Evolutionary conservation across 1,140 invertebrate species (phyloP).

Genomic region (Drosophila ficusphila): DNA sequence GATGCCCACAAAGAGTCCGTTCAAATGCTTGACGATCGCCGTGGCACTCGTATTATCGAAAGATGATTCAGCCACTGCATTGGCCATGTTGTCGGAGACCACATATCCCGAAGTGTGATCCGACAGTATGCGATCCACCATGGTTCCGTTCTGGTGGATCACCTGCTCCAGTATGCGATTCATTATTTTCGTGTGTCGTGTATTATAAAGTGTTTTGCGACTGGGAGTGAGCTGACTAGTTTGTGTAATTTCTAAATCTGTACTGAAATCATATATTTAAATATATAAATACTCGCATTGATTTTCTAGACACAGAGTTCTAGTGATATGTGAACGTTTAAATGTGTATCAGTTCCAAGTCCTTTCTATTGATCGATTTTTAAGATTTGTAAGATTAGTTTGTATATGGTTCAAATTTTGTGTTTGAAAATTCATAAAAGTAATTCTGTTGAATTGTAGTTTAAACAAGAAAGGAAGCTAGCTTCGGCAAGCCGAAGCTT

Average conservation of each 20-base stretch:
- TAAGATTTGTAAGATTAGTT: too few relatives aligned
- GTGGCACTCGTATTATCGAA: conserved; percentile 76
- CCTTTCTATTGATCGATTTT: too few relatives aligned
- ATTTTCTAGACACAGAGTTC: not conserved
- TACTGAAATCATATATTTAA: not conserved
- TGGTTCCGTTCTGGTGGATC: conserved; percentile 37
- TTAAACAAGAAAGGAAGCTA: too few relatives aligned
- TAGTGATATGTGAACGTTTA: not conserved
- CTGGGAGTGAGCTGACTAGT: not conserved
- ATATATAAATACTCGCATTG: not conserved
- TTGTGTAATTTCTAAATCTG: not conserved
- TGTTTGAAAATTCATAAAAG: too few relatives aligned
- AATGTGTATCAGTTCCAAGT: too few relatives aligned
- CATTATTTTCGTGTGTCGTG: conserved; percentile 13
- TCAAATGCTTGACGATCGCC: conserved; percentile 69
- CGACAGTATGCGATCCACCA: conserved; percentile 63
- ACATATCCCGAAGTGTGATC: conserved; percentile 69
- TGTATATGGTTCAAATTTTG: too few relatives aligned
- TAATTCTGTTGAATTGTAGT: too few relatives aligned
- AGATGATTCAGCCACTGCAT: conserved; percentile 58
- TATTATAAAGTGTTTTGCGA: not conserved
- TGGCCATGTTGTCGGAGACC: conserved; percentile 59
- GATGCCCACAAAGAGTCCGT: conserved; percentile 34
- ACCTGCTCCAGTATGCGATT: conserved; percentile 67
- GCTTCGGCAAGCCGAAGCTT: too few relatives aligned